Percentiles rank a stretch among this genome's conserved stretches.
Conservation (phyloP, 2,797 vertebrate species). For the Xiphorhynchus erythropygius region DNA sequence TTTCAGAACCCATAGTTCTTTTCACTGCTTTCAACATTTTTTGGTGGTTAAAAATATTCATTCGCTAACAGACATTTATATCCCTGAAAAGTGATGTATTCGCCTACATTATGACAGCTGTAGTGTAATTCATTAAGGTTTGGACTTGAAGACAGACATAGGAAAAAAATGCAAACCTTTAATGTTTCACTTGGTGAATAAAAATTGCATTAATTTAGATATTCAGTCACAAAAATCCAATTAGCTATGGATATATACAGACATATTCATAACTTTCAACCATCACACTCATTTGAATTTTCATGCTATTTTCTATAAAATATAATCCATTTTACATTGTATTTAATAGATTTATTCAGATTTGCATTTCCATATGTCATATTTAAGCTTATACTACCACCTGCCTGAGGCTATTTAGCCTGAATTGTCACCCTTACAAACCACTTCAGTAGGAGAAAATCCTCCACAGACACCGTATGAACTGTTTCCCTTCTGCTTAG, state of each 20-base stretch:
- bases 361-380: conserved; percentile 11
- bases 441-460: conserved; percentile 12
- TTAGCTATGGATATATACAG: conserved; percentile 36
- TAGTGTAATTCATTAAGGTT: neutral
- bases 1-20: neutral
- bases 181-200: conserved; percentile 2
- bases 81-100: neutral
- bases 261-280: conserved; percentile 47
- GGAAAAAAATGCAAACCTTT: neutral
- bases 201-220: conserved; percentile 45
- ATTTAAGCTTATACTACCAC: conserved; percentile 49
- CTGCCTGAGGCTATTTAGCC: conserved; percentile 32
- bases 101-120: neutral
- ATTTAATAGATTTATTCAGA: conserved; percentile 37
- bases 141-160: neutral
- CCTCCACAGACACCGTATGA: neutral
- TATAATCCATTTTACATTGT: conserved; percentile 17
- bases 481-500: neutral
- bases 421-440: conserved; percentile 1
- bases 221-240: conserved; percentile 33
- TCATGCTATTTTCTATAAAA: conserved; percentile 30
- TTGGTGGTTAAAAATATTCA: neutral
- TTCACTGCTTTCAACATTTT: neutral
- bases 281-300: conserved; percentile 9
- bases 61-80: neutral